phyloP scores from a whole-genome alignment of 2,888 invertebrate genomes.

The Chymomyza caudatula region DNA sequence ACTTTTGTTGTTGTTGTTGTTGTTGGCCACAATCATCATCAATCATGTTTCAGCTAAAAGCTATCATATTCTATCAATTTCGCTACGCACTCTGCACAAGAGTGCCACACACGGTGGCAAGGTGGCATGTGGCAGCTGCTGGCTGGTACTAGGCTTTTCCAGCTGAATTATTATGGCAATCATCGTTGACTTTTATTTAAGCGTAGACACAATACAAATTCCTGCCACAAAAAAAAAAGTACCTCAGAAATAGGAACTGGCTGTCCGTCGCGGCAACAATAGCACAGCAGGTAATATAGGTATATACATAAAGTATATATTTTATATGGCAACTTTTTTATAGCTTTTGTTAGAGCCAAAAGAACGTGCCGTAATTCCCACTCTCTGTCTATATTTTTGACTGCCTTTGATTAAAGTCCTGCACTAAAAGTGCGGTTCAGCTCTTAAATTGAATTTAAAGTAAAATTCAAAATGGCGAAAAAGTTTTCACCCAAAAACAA shows the following conservation, averaged over 20 bases:
- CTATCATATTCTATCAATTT: neutral
- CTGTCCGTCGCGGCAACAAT: slow-evolving; percentile 45
- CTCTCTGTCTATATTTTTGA: too few species aligned
- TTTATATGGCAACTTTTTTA: neutral
- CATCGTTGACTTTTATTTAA: slow-evolving; percentile 69
- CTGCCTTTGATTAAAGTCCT: slow-evolving; percentile 43
- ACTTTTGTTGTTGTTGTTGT: neutral
- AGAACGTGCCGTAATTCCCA: slow-evolving; percentile 37
- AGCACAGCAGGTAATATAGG: slow-evolving; percentile 62
- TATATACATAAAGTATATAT: neutral
- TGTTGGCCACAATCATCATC: neutral
- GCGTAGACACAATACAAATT: slow-evolving; percentile 20
- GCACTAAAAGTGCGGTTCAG: slow-evolving; percentile 13
- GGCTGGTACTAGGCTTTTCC: neutral
- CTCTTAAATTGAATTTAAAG: slow-evolving; percentile 51
- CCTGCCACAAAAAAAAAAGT: slow-evolving; percentile 1
- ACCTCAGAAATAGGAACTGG: neutral
- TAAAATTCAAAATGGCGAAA: neutral
- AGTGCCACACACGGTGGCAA: neutral
- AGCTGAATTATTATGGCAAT: slow-evolving; percentile 65
- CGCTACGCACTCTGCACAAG: neutral
- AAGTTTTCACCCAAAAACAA: neutral
- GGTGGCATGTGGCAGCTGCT: neutral
- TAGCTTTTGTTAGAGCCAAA: neutral
- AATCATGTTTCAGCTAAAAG: neutral